phyloP scores from a whole-genome alignment of 2,797 vertebrate species.

The Bryconaethiops microstoma region DNA sequence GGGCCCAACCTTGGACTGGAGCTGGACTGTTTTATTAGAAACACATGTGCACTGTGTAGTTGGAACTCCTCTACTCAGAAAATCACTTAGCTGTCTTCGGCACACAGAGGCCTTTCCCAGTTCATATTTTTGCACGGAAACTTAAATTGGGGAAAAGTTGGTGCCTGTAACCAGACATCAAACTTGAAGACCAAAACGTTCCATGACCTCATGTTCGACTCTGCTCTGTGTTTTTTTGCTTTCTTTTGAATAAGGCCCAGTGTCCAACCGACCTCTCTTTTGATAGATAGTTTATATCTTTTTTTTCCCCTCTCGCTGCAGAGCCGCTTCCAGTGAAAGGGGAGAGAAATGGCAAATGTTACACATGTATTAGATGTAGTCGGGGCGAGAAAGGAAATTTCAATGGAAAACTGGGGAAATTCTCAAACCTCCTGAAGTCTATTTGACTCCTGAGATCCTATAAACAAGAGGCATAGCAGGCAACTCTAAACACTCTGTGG shows the following conservation, averaged over 20 bases:
- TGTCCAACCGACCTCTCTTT: slow-evolving; percentile 50
- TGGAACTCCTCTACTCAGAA: slow-evolving; percentile 61
- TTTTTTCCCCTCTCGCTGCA: slow-evolving; percentile 28
- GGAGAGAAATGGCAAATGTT: slow-evolving; percentile 47
- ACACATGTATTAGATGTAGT: slow-evolving; percentile 51
- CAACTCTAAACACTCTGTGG: slow-evolving; percentile 49
- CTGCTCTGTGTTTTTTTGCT: slow-evolving; percentile 33
- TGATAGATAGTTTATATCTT: slow-evolving; percentile 51
- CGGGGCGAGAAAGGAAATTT: slow-evolving; percentile 42
- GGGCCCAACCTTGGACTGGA: slow-evolving; percentile 55
- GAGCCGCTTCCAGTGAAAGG: slow-evolving; percentile 22
- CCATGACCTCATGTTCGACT: slow-evolving; percentile 59
- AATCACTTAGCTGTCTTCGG: slow-evolving; percentile 58
- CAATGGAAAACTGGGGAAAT: slow-evolving; percentile 43
- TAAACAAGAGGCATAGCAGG: slow-evolving; percentile 55
- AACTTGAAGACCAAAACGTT: slow-evolving; percentile 54
- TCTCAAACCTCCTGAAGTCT: slow-evolving; percentile 49
- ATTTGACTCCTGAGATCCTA: slow-evolving; percentile 53
- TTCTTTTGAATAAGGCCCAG: slow-evolving; percentile 43
- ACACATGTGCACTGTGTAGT: slow-evolving; percentile 59
- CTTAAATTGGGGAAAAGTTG: slow-evolving; percentile 57
- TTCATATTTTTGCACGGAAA: slow-evolving; percentile 62
- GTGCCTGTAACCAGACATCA: slow-evolving; percentile 54
- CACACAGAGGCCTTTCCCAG: slow-evolving; percentile 59
- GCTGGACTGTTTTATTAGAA: slow-evolving; percentile 57